A percentile compares a stretch with the other conserved stretches of the same genome.
Evolutionary conservation across 2,888 invertebrate genomes (phyloP).

Genomic region (Nemotelus pantherinus): DNA sequence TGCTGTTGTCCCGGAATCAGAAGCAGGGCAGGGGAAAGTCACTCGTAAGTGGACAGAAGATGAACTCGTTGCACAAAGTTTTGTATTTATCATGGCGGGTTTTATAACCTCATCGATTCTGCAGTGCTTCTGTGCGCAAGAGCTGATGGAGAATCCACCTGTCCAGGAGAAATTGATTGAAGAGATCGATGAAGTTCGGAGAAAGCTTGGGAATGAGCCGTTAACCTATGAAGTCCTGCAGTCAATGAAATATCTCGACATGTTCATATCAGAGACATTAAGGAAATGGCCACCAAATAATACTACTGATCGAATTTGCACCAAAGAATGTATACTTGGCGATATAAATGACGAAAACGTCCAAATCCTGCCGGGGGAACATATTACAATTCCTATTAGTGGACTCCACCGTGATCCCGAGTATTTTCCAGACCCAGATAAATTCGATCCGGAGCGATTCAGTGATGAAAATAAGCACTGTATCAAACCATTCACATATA

Average conservation of each 20-base stretch:
- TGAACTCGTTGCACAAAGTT: slow-evolving; percentile 47
- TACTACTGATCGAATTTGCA: slow-evolving; percentile 67
- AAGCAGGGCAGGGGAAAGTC: slow-evolving; percentile 24
- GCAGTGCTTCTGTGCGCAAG: slow-evolving; percentile 68
- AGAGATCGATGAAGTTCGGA: slow-evolving; percentile 68
- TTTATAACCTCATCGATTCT: slow-evolving; percentile 66
- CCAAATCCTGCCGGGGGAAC: slow-evolving; percentile 58
- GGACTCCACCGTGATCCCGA: slow-evolving; percentile 65
- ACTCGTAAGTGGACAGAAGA: slow-evolving; percentile 63
- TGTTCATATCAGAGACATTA: slow-evolving; percentile 67
- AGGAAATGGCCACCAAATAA: slow-evolving; percentile 68
- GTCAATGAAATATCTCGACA: slow-evolving; percentile 71
- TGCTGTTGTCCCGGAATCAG: not conserved
- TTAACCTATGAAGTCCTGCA: slow-evolving; percentile 69
- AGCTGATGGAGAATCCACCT: slow-evolving; percentile 70
- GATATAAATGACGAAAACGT: slow-evolving; percentile 54
- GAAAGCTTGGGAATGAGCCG: slow-evolving; percentile 63
- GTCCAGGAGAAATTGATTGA: slow-evolving; percentile 67
- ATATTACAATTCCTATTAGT: slow-evolving; percentile 62
- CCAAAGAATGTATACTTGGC: slow-evolving; percentile 65
- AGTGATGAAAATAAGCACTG: slow-evolving; percentile 68
- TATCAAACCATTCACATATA: slow-evolving; percentile 65
- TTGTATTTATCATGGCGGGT: slow-evolving; percentile 69
- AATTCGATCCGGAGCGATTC: slow-evolving; percentile 71
- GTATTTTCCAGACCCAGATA: slow-evolving; percentile 67